These are phyloP conservation scores for Villa cingulata DNA, from an alignment of 2,888 invertebrate species.

Conservation along the genomic window DNA sequence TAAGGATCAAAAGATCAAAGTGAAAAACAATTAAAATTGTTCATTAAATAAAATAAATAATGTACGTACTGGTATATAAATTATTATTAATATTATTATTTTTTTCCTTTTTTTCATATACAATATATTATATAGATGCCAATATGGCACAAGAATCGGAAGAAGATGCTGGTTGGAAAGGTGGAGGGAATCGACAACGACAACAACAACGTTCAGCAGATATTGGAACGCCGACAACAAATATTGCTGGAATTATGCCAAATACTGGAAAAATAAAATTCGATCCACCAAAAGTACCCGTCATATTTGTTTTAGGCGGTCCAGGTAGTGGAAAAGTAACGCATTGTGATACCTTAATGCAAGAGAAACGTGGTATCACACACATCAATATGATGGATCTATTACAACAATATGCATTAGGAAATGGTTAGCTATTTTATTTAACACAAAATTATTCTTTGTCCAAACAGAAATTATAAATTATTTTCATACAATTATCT, in stretches of 20 bases:
- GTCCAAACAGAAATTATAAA: too few relatives aligned
- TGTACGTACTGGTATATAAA: too few relatives aligned
- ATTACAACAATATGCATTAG: slow-evolving; percentile 76
- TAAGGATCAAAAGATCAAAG: too few relatives aligned
- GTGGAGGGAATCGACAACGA: slow-evolving; percentile 14
- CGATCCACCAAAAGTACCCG: slow-evolving; percentile 73
- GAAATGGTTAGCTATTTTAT: slow-evolving; percentile 51
- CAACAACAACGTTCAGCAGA: slow-evolving; percentile 1
- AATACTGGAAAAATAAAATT: slow-evolving; percentile 70
- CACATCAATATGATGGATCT: slow-evolving; percentile 89
- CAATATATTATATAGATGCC: too few relatives aligned
- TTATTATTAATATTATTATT: too few relatives aligned
- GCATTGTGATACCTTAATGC: slow-evolving; percentile 83
- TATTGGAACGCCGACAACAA: slow-evolving; percentile 44
- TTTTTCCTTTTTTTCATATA: too few relatives aligned
- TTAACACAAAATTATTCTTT: too few relatives aligned
- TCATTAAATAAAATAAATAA: too few relatives aligned
- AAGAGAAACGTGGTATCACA: slow-evolving; percentile 68
- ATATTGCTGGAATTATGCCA: slow-evolving; percentile 55
- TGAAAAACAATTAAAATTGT: too few relatives aligned
- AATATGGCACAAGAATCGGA: slow-evolving; percentile 64
- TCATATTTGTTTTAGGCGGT: slow-evolving; percentile 86
- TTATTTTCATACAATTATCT: not conserved
- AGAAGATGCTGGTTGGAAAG: slow-evolving; percentile 40
- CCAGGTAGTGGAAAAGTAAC: slow-evolving; percentile 97